A percentile compares a stretch with the other conserved stretches of the same genome.
Conservation (phyloP, 2,113 vertebrate species). For the Poeciliopsis turrubarensis region DNA sequence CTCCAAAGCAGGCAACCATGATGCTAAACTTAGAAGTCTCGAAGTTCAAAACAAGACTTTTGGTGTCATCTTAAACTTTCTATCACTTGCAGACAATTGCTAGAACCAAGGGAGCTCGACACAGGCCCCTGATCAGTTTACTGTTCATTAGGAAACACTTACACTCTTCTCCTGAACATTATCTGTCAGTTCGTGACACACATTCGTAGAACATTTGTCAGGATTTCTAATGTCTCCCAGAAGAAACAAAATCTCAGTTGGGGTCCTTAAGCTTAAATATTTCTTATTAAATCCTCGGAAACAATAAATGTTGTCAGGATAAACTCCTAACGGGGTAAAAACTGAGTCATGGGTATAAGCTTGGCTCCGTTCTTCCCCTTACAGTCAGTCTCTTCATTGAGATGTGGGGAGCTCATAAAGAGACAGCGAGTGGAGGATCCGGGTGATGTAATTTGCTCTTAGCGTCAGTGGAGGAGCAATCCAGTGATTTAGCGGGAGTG, state of each 20-base stretch:
- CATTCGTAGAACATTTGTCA: constrained; percentile 10
- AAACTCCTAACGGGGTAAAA: constrained; percentile 14
- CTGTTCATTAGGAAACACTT: constrained; percentile 56
- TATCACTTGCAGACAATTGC: constrained; percentile 46
- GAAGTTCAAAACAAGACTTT: constrained; percentile 48
- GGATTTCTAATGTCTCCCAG: constrained; percentile 28
- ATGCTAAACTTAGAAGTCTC: constrained; percentile 23
- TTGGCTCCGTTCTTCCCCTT: constrained; percentile 40
- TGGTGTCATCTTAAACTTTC: constrained; percentile 42
- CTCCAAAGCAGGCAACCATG: constrained; percentile 50
- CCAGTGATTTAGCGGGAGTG: constrained; percentile 74
- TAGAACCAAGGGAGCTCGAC: constrained; percentile 56
- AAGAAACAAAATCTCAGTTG: neutral
- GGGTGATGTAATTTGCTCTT: constrained; percentile 82
- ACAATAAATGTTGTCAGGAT: neutral
- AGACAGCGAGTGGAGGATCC: constrained; percentile 54
- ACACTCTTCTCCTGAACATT: constrained; percentile 1
- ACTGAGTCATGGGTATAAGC: constrained; percentile 52
- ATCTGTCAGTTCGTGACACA: constrained; percentile 27
- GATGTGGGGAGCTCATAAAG: constrained; percentile 80
- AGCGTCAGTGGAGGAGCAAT: constrained; percentile 70
- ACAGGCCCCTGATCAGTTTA: constrained; percentile 54
- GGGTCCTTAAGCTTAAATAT: constrained; percentile 10
- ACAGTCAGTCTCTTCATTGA: constrained; percentile 64
- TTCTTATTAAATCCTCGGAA: constrained; percentile 2